These are phyloP conservation scores for Daboia siamensis DNA, from an alignment of 2,113 vertebrate species.

Conservation along the genomic window DNA sequence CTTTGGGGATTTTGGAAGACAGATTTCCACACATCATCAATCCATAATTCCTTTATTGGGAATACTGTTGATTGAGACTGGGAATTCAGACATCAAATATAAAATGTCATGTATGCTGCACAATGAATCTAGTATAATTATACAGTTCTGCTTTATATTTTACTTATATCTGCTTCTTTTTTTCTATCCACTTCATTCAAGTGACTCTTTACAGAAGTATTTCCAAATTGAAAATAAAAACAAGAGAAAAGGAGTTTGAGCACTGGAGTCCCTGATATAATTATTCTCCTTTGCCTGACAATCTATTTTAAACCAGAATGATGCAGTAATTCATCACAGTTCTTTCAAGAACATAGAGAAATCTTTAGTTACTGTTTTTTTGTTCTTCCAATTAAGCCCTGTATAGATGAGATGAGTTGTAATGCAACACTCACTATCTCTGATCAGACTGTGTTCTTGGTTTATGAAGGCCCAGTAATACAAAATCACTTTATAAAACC, in stretches of 20 bases:
- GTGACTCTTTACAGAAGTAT: neutral
- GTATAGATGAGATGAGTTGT: neutral
- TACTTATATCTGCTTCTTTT: neutral
- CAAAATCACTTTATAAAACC: neutral
- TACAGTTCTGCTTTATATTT: neutral
- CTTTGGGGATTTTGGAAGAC: neutral
- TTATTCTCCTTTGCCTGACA: constrained; percentile 24
- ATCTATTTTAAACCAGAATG: constrained; percentile 33
- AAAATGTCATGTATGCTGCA: neutral
- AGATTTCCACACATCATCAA: neutral
- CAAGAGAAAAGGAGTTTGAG: neutral
- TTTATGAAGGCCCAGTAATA: neutral
- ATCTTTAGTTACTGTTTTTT: neutral
- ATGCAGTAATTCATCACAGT: constrained; percentile 27
- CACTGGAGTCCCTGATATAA: constrained; percentile 11
- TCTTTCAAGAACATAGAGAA: constrained; percentile 2
- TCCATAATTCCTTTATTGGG: neutral
- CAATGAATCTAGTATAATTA: neutral
- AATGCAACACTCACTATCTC: neutral
- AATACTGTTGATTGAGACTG: neutral
- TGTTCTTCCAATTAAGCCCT: neutral
- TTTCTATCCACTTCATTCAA: constrained; percentile 2
- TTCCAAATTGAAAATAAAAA: neutral
- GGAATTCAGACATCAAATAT: neutral
- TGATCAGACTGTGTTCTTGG: neutral